Base-by-base conservation (phyloP, 2,797 vertebrate genomes). In the Hoplostethus mediterraneus region DNA sequence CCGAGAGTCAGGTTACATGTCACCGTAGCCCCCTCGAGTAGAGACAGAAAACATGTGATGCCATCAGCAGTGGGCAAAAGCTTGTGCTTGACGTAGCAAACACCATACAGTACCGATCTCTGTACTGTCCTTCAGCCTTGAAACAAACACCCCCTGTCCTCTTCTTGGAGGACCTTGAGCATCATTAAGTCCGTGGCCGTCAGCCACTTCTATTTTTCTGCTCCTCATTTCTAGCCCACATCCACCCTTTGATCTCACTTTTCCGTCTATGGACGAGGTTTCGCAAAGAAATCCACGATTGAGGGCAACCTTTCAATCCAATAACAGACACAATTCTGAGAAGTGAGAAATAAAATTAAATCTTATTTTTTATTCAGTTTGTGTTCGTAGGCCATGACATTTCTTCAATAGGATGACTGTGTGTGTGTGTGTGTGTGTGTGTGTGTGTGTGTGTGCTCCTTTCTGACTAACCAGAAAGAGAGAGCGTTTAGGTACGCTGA, bases 261-360 rank as follows among this genome's bases (percentile, higher is more conserved):
- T 45, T 70, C 33, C 62, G 61, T 54, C 11, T 64, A 10, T 3
- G 28, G 52, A 71, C 36, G 16, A 38, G 30, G 52, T 17, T 16
- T 45, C 77, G 73, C 87, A 51, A 57, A 67, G n/a, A 72, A 33
- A 33, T 80, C 61, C 31, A 69, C 45, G 44, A 74, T 87, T 86
- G 89, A 86, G 84, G 85, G 57, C 85, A 67, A 21, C 71, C 36
- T 79, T 88, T 88, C 81, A 87, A 74, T 89, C 75, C 65, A 83
- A 83, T 82, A 81, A 80, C 9, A 52, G 71, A 52, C 60, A 1
- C 71, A 25, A 75, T 67, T 79, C 7, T 0, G 53, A 66, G 69
- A 48, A 42, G 56, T 5, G 31, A 48, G 61, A 66, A 84, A 80
- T 70, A 1, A 63, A 87, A 90, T 86, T 17, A 85, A 85, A 82